Percentiles rank a stretch among this genome's conserved stretches.
Evolutionary conservation across 2,113 vertebrate genomes (phyloP).

Genomic region (Pelobates fuscus): DNA sequence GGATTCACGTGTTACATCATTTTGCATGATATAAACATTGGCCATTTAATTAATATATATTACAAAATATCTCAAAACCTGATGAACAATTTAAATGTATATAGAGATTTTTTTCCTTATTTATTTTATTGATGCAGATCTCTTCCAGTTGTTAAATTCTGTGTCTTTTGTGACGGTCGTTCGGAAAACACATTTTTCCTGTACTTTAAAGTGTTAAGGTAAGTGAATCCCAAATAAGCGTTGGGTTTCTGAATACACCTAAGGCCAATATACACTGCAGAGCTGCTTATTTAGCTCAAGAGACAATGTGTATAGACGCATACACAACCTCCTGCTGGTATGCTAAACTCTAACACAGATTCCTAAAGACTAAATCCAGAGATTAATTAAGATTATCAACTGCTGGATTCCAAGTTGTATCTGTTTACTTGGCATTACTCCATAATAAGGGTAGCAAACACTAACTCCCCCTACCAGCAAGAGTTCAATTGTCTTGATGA

Average conservation of each 20-base stretch:
- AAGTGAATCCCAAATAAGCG: neutral
- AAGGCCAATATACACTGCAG: neutral
- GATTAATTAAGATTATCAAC: constrained; percentile 75
- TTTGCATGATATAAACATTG: too few relatives aligned
- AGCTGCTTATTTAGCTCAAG: neutral
- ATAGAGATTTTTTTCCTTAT: too few relatives aligned
- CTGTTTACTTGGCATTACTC: constrained; percentile 59
- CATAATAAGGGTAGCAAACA: constrained; percentile 65
- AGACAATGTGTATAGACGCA: neutral
- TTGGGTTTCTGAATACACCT: neutral
- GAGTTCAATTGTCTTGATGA: constrained; percentile 60
- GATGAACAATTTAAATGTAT: too few relatives aligned
- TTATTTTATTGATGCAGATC: too few relatives aligned
- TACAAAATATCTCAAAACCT: too few relatives aligned
- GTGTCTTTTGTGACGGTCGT: too few relatives aligned
- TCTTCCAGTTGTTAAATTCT: too few relatives aligned
- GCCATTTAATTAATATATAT: too few relatives aligned
- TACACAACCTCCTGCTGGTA: constrained; percentile 45
- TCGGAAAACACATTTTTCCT: too few relatives aligned
- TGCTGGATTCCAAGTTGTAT: constrained; percentile 51
- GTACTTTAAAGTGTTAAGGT: too few relatives aligned
- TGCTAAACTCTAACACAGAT: constrained; percentile 56
- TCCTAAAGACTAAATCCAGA: constrained; percentile 57
- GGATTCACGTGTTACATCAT: too few relatives aligned
- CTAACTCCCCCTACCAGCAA: constrained; percentile 51